Percentiles rank a stretch among this genome's conserved stretches.
Conservation (phyloP, 2,797 vertebrate genomes). For the Chelon labrosus region DNA sequence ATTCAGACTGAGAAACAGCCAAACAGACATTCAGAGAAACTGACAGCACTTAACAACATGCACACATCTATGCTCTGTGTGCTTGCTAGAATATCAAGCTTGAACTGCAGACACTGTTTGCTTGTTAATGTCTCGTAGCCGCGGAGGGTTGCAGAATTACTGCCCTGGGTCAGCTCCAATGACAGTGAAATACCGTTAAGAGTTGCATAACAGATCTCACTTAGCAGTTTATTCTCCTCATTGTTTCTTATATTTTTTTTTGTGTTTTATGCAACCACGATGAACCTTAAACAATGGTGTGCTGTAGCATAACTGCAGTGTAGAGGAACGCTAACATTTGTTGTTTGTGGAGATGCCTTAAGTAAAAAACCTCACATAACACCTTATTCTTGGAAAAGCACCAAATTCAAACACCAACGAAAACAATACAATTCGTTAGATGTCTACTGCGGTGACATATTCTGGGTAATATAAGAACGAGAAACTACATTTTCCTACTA, state of each 20-base stretch:
- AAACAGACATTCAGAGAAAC: constrained; percentile 28
- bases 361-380: neutral
- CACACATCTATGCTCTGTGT: constrained; percentile 10
- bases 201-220: constrained; percentile 35
- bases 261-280: constrained; percentile 21
- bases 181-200: constrained; percentile 17
- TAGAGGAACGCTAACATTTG: constrained; percentile 2
- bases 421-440: neutral
- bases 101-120: constrained; percentile 31
- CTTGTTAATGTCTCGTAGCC: constrained; percentile 44
- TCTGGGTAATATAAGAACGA: constrained; percentile 6
- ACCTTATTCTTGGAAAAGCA: neutral
- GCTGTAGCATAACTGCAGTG: neutral
- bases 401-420: neutral
- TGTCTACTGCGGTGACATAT: neutral
- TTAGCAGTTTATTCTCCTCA: constrained; percentile 18
- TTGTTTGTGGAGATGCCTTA: neutral
- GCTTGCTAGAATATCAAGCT: constrained; percentile 25
- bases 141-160: constrained; percentile 32
- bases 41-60: constrained; percentile 9
- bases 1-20: constrained; percentile 18
- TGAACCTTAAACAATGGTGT: constrained; percentile 7
- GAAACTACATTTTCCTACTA: constrained; percentile 6
- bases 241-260: constrained; percentile 1
- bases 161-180: constrained; percentile 11